Evolutionary conservation across 2,888 invertebrate genomes (phyloP), one percentile per base, ranked within the genome.

Genomic region (Rhimphoctona megacephalus): DNA sequence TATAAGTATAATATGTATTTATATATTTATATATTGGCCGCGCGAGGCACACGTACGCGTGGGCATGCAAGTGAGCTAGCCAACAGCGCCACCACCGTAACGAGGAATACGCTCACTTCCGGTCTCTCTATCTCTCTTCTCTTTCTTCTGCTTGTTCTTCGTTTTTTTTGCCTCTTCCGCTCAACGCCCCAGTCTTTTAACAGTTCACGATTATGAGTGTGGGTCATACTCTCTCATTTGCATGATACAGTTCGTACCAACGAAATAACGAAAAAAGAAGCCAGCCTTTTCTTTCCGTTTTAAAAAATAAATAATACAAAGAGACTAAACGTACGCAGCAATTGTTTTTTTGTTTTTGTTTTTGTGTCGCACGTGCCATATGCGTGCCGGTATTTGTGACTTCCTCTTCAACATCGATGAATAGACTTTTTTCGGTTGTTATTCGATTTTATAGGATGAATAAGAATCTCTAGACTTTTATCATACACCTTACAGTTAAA

Each of bases 71-170:
- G 57, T 22, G 30, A 19, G 83, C 30, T 52, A 39, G 79, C 74
- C 49, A 70, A 64, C 49, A 70, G 61, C 76, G 76, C 57, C 54
- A n/a, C 30, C 72, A 25, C 67, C 78, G 78, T 69, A 81, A 85
- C 85, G 70, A 82, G 61, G 57, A 82, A 82, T 64, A 81, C 49
- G 78, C 61, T 81, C 67, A 43, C 73, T 85, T 85, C 85, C 85
- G 85, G 85, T 81, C 80, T 69, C 61, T 43, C 78, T 67, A 30
- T n/a, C 49, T 69, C 67, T 33, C 78, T 73, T 33, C 67, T 43
- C 78, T 73, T 43, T n/a, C 49, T 69, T 70, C 52, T 61, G 25
- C 54, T 69, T 43, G 61, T 67, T 69, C 67, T 69, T 46, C 66
- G 4, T 69, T 33, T 82, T 22, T 30, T 33, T 43, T 61, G 54